Conservation (phyloP, 2,797 vertebrate genomes). For the Protosalanx chinensis region DNA sequence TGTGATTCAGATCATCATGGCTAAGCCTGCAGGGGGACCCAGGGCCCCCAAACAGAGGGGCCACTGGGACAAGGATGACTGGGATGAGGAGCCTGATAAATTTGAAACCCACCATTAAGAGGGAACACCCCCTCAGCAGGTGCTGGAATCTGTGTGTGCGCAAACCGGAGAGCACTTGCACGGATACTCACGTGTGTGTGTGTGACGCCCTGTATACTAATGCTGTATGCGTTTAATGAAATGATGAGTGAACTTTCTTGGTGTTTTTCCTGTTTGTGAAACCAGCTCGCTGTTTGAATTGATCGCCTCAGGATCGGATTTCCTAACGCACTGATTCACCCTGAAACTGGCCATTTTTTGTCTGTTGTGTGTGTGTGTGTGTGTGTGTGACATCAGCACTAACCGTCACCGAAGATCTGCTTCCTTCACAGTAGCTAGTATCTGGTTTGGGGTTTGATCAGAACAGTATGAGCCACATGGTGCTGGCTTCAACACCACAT, state of each 20-base stretch:
- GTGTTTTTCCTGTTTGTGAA: not conserved
- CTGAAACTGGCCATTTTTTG: not conserved
- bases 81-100: conserved; percentile 83
- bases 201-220: not conserved
- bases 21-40: conserved; percentile 90
- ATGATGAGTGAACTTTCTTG: not conserved
- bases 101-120: conserved; percentile 79
- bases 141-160: conserved; percentile 58
- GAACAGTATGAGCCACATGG: not conserved
- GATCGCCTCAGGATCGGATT: not conserved
- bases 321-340: not conserved
- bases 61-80: conserved; percentile 91
- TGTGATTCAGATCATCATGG: conserved; percentile 87
- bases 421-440: not conserved
- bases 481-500: not conserved
- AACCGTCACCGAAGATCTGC: not conserved
- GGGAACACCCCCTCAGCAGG: conserved; percentile 63
- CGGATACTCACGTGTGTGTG: conserved; percentile 34
- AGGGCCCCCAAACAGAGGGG: conserved; percentile 86
- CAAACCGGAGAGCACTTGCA: conserved; percentile 58
- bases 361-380: not conserved
- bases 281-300: not conserved
- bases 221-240: not conserved
- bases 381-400: not conserved
- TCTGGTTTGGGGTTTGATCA: not conserved